Base-by-base conservation (phyloP, 2,113 vertebrate species). In the Pithys albifrons region DNA sequence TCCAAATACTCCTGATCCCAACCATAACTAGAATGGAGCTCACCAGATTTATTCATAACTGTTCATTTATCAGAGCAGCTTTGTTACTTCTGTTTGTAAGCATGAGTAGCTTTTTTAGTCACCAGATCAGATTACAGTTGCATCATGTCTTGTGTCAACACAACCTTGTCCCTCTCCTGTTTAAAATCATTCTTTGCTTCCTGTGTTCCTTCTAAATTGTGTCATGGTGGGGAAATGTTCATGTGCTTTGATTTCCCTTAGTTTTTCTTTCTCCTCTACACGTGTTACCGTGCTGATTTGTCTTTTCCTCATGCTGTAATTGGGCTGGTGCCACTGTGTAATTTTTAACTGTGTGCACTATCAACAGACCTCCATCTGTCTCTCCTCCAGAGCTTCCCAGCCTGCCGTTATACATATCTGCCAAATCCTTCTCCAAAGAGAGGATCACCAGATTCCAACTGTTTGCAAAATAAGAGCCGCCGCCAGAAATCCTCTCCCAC, bases 311-410 rank as follows among this genome's bases (percentile, higher is more conserved):
- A 9, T 52, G 86, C 91, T 91, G 86, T 35, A 85, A 28, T 85
- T 95, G 96, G 92, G 81, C 79, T 86, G 85, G 88, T 96, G 96
- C 96, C 95, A 96, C 80, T 45, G 66, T 93, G 95, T 96, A 76
- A 91, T 96, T 96, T 95, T 92, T 96, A 93, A 91, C 93, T 85
- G 88, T 89, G 91, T 62, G 86, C 88, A 55, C 49, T 66, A 94
- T 72, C 90, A 96, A 91, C 96, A 97, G 95, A 85, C 71, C 73
- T 94, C 96, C 96, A 96, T 95, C 96, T 97, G 96, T 93, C 95
- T 96, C 86, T 96, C 88, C 83, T 94, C 80, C 80, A 91, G 86
- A 94, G 91, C 96, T 94, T 89, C 91, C 86, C 91, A 89, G 73
- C 84, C 80, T 94, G 91, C 65, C n/a, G 4, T 69, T 72, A 73